Base-by-base conservation (phyloP, 2,888 invertebrate species). In the Limenitis camilla region DNA sequence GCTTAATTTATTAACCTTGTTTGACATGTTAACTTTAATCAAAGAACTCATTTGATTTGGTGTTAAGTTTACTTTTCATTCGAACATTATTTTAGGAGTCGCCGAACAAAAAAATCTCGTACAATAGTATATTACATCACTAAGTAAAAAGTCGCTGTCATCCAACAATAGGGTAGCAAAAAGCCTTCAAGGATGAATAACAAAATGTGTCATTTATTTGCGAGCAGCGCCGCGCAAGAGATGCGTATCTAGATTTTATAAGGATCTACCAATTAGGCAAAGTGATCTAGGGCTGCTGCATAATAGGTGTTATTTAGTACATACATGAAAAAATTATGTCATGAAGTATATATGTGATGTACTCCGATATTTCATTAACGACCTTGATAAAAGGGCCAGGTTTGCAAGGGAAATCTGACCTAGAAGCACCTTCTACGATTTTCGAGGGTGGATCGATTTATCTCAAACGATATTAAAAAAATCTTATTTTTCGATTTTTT, bases 231-330 rank as follows among this genome's bases (percentile, higher is more conserved):
- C 41, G 64, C 64, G 65, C 64, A 66, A 58, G 68, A 68, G 83
- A 83, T 83, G 75, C 61, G 71, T 80, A 84, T 83, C 83, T 74
- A 59, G 51, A 52, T 59, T 55, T 59, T 72, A 70, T 75, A 74
- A 72, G 73, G 71, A 68, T 63, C 62, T 64, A 78, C 77, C 79
- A 82, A 82, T 82, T 83, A 83, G 81, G 69, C 67, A 72, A 76
- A 75, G 71, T 62, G 62, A 64, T 65, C 61, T 74, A 81, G 78
- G 76, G 81, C 58, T 80, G 72, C 11, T 63, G 58, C 45, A 39
- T 29, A 10, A 6, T 8, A 42, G 5, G 19, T 30, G 9, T 9
- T 7, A 8, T 33, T 33, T 33, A 33, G 2, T 19, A 19, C 19
- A 19, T 19, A 19, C 3, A 19, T 19, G 3, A 1, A 19, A 19